phyloP scores from a whole-genome alignment of 2,113 vertebrate species.

The Leptocoma aspasia region DNA sequence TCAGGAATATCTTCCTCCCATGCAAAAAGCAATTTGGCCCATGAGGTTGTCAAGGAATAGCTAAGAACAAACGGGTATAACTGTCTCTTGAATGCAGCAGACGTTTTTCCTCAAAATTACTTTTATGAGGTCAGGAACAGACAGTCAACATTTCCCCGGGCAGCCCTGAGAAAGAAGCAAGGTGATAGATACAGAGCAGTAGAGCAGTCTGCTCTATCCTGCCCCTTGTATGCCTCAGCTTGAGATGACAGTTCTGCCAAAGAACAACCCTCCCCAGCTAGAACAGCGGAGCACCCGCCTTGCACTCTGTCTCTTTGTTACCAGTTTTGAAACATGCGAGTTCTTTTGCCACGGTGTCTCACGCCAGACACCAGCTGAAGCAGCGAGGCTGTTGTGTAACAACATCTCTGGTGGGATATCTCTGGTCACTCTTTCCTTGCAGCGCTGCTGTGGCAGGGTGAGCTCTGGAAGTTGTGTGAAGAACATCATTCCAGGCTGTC shows the following conservation, averaged over 20 bases:
- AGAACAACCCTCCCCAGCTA: neutral
- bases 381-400: neutral
- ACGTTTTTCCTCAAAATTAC: neutral
- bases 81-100: neutral
- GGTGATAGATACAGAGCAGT: neutral
- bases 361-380: neutral
- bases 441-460: neutral
- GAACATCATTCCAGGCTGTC: neutral
- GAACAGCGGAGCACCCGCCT: neutral
- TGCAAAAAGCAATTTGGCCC: neutral
- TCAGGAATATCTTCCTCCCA: neutral
- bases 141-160: neutral
- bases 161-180: neutral
- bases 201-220: neutral
- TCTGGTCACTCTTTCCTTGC: neutral
- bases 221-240: neutral
- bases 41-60: neutral
- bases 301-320: neutral
- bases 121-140: neutral
- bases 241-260: neutral
- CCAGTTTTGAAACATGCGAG: neutral
- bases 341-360: neutral
- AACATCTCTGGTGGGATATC: neutral
- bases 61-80: neutral
- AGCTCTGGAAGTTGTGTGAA: neutral